A percentile compares a stretch with the other conserved stretches of the same genome.
Conservation (phyloP, 2,888 invertebrate species). For the Hirtodrosophila trivittata region DNA sequence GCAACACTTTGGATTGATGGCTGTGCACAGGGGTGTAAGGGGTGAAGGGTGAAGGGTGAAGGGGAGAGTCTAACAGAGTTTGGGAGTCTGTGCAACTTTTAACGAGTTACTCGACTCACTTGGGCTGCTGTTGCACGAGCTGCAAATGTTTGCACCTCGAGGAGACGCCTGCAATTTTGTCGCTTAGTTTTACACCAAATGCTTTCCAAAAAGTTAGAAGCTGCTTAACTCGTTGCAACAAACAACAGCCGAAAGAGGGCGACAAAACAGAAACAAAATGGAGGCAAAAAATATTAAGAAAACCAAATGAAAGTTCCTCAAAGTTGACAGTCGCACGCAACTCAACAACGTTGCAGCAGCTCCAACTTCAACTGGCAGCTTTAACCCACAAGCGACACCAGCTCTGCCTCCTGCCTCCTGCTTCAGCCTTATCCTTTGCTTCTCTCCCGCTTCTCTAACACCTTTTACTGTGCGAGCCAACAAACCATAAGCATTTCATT, state of each 20-base stretch:
- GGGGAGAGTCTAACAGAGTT: slow-evolving; percentile 20
- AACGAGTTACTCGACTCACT: slow-evolving; percentile 58
- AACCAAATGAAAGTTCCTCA: slow-evolving; percentile 31
- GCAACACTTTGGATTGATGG: slow-evolving; percentile 65
- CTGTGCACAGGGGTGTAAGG: slow-evolving; percentile 13
- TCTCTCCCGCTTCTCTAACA: no score
- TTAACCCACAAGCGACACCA: no score
- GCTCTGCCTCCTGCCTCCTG: no score
- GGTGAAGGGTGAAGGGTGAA: background rate
- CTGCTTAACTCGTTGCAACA: slow-evolving; percentile 46
- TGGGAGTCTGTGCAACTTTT: slow-evolving; percentile 56
- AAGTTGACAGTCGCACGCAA: slow-evolving; percentile 55
- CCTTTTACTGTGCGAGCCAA: slow-evolving; percentile 4
- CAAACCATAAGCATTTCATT: slow-evolving; percentile 67
- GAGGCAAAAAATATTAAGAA: slow-evolving; percentile 1
- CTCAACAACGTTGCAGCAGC: slow-evolving; percentile 40
- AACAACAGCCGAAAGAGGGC: no score
- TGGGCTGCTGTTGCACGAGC: slow-evolving; percentile 5
- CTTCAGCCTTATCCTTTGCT: no score
- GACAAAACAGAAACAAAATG: slow-evolving; percentile 3
- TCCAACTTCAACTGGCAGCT: slow-evolving; percentile 13
- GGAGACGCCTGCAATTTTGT: slow-evolving; percentile 46
- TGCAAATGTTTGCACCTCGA: slow-evolving; percentile 56
- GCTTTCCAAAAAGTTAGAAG: slow-evolving; percentile 40
- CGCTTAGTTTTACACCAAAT: slow-evolving; percentile 54